Conservation (phyloP, 1,140 invertebrate genomes). For the Oppia nitens region DNA sequence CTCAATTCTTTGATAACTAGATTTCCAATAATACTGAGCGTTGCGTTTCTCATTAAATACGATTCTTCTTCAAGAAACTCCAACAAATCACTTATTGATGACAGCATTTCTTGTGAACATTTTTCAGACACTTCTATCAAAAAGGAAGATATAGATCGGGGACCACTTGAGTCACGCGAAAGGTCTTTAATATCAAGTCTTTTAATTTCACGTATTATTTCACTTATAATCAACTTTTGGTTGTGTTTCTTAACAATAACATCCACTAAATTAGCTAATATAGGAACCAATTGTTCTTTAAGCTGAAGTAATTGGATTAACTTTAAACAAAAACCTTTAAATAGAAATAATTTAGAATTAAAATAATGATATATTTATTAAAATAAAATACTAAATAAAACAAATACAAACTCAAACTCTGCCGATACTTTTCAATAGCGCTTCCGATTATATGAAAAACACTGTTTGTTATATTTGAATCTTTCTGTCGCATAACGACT, state of each 20-base stretch:
- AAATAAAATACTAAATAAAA: neutral
- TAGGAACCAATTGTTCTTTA: conserved; percentile 45
- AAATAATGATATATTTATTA: conserved; percentile 11
- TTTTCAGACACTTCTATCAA: conserved; percentile 46
- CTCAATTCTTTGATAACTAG: conserved; percentile 48
- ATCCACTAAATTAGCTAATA: conserved; percentile 46
- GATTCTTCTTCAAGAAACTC: conserved; percentile 43
- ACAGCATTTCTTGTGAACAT: conserved; percentile 44
- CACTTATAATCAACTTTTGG: conserved; percentile 43
- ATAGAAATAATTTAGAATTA: no score
- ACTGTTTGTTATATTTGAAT: conserved; percentile 40
- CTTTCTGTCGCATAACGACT: conserved; percentile 40
- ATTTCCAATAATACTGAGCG: conserved; percentile 56
- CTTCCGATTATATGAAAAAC: conserved; percentile 58
- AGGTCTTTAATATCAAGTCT: conserved; percentile 36
- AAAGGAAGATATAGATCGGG: conserved; percentile 44
- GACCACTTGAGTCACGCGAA: conserved; percentile 36
- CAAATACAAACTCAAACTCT: conserved; percentile 36
- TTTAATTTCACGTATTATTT: conserved; percentile 53
- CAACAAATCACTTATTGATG: conserved; percentile 38
- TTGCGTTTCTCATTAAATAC: conserved; percentile 58
- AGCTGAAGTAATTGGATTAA: conserved; percentile 48
- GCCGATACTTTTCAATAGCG: conserved; percentile 63
- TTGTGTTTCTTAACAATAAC: conserved; percentile 43
- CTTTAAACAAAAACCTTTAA: conserved; percentile 30